These are phyloP conservation scores for Tetramorium simillimum DNA, from an alignment of 1,140 invertebrate genomes.

Conservation along the genomic window DNA sequence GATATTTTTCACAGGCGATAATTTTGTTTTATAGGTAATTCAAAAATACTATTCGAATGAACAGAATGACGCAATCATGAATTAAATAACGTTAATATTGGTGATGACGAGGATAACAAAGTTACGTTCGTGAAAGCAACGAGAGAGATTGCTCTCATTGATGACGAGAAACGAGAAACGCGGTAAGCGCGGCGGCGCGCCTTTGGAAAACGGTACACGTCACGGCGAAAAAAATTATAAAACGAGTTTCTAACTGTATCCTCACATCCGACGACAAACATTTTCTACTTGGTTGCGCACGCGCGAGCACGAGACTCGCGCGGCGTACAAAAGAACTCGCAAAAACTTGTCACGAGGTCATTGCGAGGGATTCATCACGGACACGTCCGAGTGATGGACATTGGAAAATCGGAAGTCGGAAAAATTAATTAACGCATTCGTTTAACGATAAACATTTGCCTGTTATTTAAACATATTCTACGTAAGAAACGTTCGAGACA, in stretches of 20 bases:
- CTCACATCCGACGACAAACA: conserved; percentile 63
- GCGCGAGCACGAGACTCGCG: too few species aligned
- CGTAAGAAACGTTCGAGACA: neutral
- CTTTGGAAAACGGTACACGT: conserved; percentile 76
- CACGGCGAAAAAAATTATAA: conserved; percentile 65
- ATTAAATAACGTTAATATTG: conserved; percentile 5
- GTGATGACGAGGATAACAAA: neutral
- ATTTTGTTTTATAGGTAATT: neutral
- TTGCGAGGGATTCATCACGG: neutral
- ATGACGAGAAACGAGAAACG: neutral
- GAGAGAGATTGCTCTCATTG: conserved; percentile 18
- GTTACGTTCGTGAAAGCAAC: neutral
- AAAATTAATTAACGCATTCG: neutral
- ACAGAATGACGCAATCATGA: neutral
- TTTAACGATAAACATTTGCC: neutral
- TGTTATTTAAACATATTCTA: conserved; percentile 3
- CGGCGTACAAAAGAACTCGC: neutral
- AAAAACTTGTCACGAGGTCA: neutral
- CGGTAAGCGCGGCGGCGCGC: neutral
- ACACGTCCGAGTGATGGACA: neutral
- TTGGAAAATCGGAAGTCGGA: neutral
- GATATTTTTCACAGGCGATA: neutral
- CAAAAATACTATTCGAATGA: neutral
- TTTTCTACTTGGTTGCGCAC: conserved; percentile 54
- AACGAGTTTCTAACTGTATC: conserved; percentile 78